Percentiles rank a stretch among this genome's conserved stretches.
Evolutionary conservation across 2,113 vertebrate genomes (phyloP).

Genomic region (Phocoena phocoena): DNA sequence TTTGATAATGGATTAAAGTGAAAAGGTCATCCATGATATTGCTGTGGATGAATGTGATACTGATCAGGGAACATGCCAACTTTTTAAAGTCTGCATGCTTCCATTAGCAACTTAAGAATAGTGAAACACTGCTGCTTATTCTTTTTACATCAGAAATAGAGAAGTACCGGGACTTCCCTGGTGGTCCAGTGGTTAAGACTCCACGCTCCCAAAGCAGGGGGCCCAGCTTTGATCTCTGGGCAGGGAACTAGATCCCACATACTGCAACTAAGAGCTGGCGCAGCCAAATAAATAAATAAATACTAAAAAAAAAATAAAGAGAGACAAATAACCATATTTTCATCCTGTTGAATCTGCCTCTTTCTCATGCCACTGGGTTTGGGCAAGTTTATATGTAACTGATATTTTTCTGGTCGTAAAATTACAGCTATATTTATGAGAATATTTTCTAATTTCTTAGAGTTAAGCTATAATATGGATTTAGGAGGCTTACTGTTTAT

Average conservation of each 20-base stretch:
- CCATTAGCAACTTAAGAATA: neutral
- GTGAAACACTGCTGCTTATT: neutral
- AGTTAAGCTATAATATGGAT: neutral
- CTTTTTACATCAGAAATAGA: neutral
- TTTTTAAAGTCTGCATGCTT: neutral
- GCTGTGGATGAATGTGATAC: neutral
- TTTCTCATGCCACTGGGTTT: slow-evolving; percentile 14
- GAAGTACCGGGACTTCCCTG: neutral
- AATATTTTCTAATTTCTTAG: neutral
- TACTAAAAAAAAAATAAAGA: neutral
- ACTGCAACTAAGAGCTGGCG: too few relatives aligned
- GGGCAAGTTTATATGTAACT: neutral
- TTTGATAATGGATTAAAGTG: neutral
- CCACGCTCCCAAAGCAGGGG: too few relatives aligned
- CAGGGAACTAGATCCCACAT: too few relatives aligned
- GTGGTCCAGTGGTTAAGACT: too few relatives aligned
- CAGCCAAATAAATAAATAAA: too few relatives aligned
- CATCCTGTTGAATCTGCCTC: neutral
- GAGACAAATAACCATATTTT: neutral
- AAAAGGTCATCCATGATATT: neutral
- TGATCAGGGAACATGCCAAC: neutral
- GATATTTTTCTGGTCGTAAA: slow-evolving; percentile 25
- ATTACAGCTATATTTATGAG: neutral
- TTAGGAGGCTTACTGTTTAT: neutral
- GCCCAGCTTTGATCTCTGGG: too few relatives aligned